Percentiles rank a stretch among this genome's conserved stretches.
These are phyloP conservation scores for Acanthosepion pharaonis DNA, from an alignment of 2,888 invertebrate species.

Conservation along the genomic window DNA sequence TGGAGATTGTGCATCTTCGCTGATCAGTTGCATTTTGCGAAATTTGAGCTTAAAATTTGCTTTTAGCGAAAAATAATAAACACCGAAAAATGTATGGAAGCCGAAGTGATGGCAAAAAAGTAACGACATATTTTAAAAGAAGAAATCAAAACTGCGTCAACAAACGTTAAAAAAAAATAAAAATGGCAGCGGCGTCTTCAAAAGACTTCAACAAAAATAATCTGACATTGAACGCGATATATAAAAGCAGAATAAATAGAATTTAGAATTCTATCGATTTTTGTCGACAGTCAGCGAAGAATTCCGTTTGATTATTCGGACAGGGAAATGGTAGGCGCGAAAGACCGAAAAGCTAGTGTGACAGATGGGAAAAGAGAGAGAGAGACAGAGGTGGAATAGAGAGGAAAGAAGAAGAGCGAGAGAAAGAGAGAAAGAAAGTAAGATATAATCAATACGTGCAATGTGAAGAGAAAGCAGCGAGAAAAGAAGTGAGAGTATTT, in stretches of 20 bases:
- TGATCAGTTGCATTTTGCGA: not conserved
- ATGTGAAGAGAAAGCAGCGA: too few species aligned
- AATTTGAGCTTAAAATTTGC: constrained; percentile 18
- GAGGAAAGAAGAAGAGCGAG: too few species aligned
- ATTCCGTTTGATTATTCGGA: not conserved
- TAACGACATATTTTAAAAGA: too few species aligned
- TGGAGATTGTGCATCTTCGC: not conserved
- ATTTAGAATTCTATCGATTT: constrained; percentile 3
- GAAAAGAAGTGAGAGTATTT: too few species aligned
- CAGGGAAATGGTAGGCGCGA: too few species aligned
- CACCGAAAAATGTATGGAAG: not conserved
- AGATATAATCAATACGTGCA: too few species aligned
- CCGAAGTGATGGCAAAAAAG: too few species aligned
- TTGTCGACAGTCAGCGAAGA: not conserved
- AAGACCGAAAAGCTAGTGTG: too few species aligned
- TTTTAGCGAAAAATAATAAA: constrained; percentile 4
- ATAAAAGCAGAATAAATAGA: not conserved
- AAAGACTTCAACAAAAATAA: constrained; percentile 7
- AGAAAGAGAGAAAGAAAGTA: too few species aligned
- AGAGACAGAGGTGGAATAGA: too few species aligned
- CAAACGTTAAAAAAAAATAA: not conserved
- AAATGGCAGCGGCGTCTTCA: not conserved
- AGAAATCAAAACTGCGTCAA: not conserved
- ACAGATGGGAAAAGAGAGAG: too few species aligned
- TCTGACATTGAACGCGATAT: not conserved